Evolutionary conservation across 2,113 vertebrate species (phyloP), one percentile per base, ranked within the genome.

Genomic region (Ceratotherium simum): DNA sequence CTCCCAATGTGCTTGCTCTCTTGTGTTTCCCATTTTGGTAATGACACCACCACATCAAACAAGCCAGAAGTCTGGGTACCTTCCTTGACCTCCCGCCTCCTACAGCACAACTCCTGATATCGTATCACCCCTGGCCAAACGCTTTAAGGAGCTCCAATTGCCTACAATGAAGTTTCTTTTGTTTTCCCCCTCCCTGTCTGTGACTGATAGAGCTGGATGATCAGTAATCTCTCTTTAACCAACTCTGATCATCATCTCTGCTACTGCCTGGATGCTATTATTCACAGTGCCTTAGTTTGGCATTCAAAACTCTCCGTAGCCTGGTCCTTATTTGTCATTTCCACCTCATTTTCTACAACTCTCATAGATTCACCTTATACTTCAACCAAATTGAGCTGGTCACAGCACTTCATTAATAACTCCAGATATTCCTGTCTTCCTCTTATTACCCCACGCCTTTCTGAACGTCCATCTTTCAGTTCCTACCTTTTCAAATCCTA

Each of bases 151-250:
- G 23, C 4, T 79, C 42, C 27, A 58, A 0, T 7, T 36, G 6
- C n/a, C 36, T 65, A 31, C 58, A 62, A 3, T 83, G 4, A 27
- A 65, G 4, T 31, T 5, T 64, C 48, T 80, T 96, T 96, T 94
- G 96, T 96, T 96, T 95, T 78, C 67, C 67, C 96, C n/a, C 78
- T 95, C 73, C 67, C 76, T 91, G 54, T 84, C 95, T 94, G 48
- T 94, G 88, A 82, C 92, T 84, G 70, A 96, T 75, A 97, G 94
- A 95, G 67, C 70, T 84, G 94, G 67, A 91, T 88, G 87, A 97
- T 89, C 87, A 73, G 93, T 96, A 88, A 95, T 84, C 92, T 97
- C 83, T 80, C 78, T 97, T 97, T 94, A 54, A 88, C 83, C 60
- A 90, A 60, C 67, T 80, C 93, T 92, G 95, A 98, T 96, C 79